Percentiles rank a stretch among this genome's conserved stretches.
Evolutionary conservation across 1,140 invertebrate genomes (phyloP).

Genomic region (Aphidius ervi): DNA sequence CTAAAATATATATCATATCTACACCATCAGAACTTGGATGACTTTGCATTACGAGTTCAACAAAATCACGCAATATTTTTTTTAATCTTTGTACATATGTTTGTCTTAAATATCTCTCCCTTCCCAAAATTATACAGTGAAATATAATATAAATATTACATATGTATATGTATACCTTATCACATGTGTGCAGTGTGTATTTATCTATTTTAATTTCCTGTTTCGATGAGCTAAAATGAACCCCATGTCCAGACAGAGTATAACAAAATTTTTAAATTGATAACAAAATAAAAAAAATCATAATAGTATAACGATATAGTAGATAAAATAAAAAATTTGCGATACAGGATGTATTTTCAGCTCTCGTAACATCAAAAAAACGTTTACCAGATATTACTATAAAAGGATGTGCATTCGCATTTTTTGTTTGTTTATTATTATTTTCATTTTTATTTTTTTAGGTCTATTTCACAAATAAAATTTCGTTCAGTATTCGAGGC

Average conservation of each 20-base stretch:
- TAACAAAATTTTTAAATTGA: neutral
- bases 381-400: slow-evolving; percentile 4
- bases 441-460: neutral
- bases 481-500: slow-evolving; percentile 7
- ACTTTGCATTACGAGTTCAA: neutral
- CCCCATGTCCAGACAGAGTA: neutral
- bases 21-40: neutral
- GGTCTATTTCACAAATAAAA: neutral
- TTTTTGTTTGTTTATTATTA: neutral
- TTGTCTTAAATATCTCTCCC: no score
- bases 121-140: no score
- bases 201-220: slow-evolving; percentile 3
- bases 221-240: neutral
- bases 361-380: slow-evolving; percentile 1
- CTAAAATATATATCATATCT: no score
- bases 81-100: no score
- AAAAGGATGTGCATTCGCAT: neutral
- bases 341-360: slow-evolving; percentile 2
- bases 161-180: no score
- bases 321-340: neutral
- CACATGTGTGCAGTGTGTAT: no score
- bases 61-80: neutral
- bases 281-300: neutral
- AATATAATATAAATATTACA: no score
- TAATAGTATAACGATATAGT: no score